These are phyloP conservation scores for Lysiphlebus fabarum DNA, from an alignment of 1,140 invertebrate genomes.

Conservation along the genomic window DNA sequence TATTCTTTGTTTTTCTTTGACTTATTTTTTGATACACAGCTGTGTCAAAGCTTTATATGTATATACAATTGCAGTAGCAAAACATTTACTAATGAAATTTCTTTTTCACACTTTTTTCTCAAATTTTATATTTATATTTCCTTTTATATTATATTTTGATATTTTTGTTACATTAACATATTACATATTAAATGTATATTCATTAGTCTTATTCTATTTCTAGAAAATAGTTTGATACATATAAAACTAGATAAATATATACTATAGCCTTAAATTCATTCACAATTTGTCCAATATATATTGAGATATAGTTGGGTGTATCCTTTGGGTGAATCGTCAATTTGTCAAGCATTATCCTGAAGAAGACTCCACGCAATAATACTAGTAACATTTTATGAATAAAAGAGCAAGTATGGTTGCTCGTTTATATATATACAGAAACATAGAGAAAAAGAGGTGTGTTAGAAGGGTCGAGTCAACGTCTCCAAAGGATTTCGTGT, in stretches of 20 bases:
- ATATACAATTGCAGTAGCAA: background rate
- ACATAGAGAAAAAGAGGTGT: constrained; percentile 17
- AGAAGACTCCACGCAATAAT: constrained; percentile 25
- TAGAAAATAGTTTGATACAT: no score
- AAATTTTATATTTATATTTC: background rate
- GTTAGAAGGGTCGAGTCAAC: constrained; percentile 34
- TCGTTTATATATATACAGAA: no score
- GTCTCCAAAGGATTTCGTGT: constrained; percentile 55
- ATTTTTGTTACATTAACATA: no score
- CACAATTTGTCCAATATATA: background rate
- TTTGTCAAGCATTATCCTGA: constrained; percentile 54
- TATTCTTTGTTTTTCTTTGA: constrained; percentile 7
- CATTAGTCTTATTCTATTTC: no score
- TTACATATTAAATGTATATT: no score
- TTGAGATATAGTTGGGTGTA: constrained; percentile 33
- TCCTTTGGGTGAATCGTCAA: constrained; percentile 54
- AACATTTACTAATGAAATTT: background rate
- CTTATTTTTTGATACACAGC: background rate
- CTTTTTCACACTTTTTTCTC: background rate
- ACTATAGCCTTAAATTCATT: background rate
- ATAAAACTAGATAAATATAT: no score
- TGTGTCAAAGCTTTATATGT: no score
- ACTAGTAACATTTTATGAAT: constrained; percentile 1
- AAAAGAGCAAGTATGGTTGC: background rate
- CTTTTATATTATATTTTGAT: background rate